Percentiles rank a stretch among this genome's conserved stretches.
phyloP scores from a whole-genome alignment of 2,113 vertebrate genomes.

The Rhinoptilus africanus region DNA sequence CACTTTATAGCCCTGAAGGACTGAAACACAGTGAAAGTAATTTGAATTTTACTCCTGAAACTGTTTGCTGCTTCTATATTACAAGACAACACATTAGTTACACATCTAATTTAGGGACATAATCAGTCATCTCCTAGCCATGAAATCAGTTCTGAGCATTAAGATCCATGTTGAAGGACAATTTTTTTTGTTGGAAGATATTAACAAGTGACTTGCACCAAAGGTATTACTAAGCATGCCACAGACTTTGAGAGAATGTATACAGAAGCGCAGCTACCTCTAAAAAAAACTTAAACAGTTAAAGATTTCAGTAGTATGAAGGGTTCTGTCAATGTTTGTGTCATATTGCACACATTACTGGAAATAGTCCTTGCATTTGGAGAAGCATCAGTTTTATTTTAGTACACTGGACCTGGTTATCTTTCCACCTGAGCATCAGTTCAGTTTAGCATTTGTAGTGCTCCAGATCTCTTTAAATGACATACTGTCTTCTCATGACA shows the following conservation, averaged over 20 bases:
- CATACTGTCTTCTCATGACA: neutral
- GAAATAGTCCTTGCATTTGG: neutral
- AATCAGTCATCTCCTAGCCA: neutral
- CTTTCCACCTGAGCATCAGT: neutral
- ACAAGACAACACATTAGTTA: neutral
- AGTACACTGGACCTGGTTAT: neutral
- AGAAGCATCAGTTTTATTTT: neutral
- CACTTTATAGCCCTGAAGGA: neutral
- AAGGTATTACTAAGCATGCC: neutral
- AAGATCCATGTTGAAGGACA: neutral
- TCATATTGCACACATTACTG: neutral
- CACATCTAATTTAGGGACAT: neutral
- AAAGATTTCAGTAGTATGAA: neutral
- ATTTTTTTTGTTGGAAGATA: neutral
- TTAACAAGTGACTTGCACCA: neutral
- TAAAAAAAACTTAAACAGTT: neutral
- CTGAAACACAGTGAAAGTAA: neutral
- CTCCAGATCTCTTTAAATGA: neutral
- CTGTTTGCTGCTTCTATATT: neutral
- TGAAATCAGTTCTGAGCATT: conserved; percentile 3
- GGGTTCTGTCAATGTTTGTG: neutral
- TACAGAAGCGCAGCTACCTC: neutral
- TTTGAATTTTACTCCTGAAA: neutral
- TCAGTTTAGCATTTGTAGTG: neutral
- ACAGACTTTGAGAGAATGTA: neutral